phyloP scores from a whole-genome alignment of 2,113 vertebrate species.

The Grallaria varia region DNA sequence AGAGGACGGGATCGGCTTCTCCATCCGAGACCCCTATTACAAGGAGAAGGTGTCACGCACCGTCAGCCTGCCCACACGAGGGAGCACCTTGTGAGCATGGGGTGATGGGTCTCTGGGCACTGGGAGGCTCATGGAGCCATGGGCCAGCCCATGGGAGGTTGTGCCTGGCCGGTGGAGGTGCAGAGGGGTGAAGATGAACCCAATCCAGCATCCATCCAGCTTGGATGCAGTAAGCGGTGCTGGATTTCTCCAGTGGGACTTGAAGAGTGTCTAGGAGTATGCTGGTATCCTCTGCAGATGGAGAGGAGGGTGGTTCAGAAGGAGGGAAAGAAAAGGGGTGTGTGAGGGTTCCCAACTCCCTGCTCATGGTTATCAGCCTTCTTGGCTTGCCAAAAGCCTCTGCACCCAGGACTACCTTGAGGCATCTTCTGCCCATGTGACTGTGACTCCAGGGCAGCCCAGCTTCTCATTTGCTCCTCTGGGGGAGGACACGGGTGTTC shows the following conservation, averaged over 20 bases:
- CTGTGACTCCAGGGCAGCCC: not conserved
- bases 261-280: not conserved
- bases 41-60: conserved; percentile 87
- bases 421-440: not conserved
- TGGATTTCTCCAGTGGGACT: not conserved
- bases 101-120: not conserved
- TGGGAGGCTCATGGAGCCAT: not conserved
- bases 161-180: not conserved
- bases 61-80: conserved; percentile 89
- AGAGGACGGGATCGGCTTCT: conserved; percentile 83
- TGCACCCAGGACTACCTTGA: fast-evolving
- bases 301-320: not conserved
- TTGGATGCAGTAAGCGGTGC: not conserved
- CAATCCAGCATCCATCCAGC: not conserved
- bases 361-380: not conserved
- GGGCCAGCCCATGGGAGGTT: not conserved
- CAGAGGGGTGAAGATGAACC: not conserved
- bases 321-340: fast-evolving
- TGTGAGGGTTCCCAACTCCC: fast-evolving
- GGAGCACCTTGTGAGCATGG: conserved; percentile 92
- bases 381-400: not conserved
- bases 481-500: not conserved
- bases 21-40: conserved; percentile 80
- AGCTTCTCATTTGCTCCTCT: not conserved
- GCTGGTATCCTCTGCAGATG: not conserved